Conservation (phyloP, 1,140 invertebrate species). For the Cherax destructor region DNA sequence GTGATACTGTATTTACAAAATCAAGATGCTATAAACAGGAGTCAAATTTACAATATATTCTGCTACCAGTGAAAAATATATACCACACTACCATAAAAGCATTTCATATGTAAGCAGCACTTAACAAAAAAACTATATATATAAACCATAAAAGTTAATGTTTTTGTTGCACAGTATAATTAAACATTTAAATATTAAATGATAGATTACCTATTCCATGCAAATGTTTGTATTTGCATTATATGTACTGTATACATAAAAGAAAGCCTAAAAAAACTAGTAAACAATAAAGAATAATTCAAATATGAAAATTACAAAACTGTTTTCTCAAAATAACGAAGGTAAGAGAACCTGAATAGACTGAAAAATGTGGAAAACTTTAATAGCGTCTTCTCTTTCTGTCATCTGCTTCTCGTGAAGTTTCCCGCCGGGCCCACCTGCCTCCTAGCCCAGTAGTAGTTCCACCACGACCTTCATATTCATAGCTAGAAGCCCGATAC, state of each 20-base stretch:
- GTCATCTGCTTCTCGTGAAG: conserved; percentile 58
- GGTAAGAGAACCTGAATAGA: neutral
- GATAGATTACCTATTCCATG: too few relatives aligned
- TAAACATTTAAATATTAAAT: too few relatives aligned
- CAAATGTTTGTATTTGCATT: too few relatives aligned
- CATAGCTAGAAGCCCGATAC: conserved; percentile 50
- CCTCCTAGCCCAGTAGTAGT: conserved; percentile 73
- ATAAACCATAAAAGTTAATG: neutral
- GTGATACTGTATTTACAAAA: neutral
- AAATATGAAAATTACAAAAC: too few relatives aligned
- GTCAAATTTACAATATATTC: neutral
- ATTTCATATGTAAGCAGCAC: neutral
- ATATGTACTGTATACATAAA: neutral
- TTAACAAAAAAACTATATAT: neutral
- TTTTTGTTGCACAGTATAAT: neutral
- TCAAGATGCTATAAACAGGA: neutral
- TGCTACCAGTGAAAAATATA: neutral
- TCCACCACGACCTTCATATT: conserved; percentile 46
- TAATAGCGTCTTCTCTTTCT: conserved; percentile 62
- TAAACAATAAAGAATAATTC: too few relatives aligned
- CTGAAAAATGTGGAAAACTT: neutral
- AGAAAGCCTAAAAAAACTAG: neutral
- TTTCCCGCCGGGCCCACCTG: conserved; percentile 45
- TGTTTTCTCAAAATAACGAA: neutral
- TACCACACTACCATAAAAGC: neutral